Conservation (phyloP, 2,797 vertebrate species). For the Ammospiza maritima region DNA sequence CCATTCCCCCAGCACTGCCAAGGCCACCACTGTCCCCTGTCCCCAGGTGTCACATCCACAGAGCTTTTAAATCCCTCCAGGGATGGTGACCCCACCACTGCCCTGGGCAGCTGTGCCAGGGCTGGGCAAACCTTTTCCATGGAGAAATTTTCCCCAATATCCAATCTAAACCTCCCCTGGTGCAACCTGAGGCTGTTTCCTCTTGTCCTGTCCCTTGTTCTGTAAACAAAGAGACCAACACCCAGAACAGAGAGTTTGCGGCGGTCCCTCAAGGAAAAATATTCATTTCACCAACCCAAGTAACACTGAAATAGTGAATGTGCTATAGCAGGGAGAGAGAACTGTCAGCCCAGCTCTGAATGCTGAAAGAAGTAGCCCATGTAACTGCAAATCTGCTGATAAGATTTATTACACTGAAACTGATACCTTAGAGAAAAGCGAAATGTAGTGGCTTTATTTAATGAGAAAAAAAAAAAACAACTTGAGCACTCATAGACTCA, state of each 20-base stretch:
- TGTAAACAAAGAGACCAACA: not conserved
- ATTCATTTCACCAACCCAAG: not conserved
- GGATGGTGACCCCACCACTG: accelerated
- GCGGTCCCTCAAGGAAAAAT: not conserved
- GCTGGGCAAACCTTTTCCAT: not conserved
- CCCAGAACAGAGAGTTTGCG: not conserved
- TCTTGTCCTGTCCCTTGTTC: not conserved
- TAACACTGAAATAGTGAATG: not conserved
- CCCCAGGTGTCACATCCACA: not conserved
- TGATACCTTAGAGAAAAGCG: not conserved
- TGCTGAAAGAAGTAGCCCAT: not conserved
- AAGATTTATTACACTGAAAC: not conserved
- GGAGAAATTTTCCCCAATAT: not conserved
- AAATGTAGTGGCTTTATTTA: not conserved
- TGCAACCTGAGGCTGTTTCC: not conserved
- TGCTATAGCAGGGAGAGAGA: not conserved
- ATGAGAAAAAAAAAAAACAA: not conserved
- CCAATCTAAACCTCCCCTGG: not conserved
- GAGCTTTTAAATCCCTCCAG: accelerated
- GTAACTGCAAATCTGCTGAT: not conserved
- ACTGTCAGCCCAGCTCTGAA: not conserved
- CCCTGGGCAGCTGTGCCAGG: not conserved
- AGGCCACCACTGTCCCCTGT: accelerated
- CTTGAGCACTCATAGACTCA: not conserved
- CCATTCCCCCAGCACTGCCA: not conserved